Evolutionary conservation across 2,797 vertebrate genomes (phyloP), one percentile per base, ranked within the genome.

Genomic region (Alauda arvensis): DNA sequence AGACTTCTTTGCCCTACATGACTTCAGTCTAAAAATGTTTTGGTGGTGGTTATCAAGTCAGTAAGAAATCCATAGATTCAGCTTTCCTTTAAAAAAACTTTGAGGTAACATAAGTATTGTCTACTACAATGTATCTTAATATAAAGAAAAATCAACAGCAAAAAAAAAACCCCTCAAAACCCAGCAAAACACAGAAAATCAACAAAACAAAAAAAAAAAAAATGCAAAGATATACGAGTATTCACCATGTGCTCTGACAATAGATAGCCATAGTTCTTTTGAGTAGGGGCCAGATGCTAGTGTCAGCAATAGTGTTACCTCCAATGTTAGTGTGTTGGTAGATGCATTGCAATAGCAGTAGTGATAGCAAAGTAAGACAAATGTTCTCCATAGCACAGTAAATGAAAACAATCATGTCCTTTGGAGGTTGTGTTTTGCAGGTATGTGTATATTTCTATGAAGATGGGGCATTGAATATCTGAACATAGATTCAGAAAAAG

Each of bases 141-240:
- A 48, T 26, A 60, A 65, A 45, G n/a, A 26, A 39, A 37, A 39
- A 39, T 0, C 12, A 52, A 45, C 18, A 18, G 18, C 1, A 78
- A 56, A 61, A 40, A 15, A 31, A 1, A 16, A 40, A 39, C 1
- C 3, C 8, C 18, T 42, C 2, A 43, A n/a, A 69, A 18, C 28
- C 5, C 48, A 80, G 18, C 1, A 19, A 39, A 70, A 37, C 10
- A 34, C 3, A 18, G 9, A 12, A 33, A 60, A 20, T 5, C 11
- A 45, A 60, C 1, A 5, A 29, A 67, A 3, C 4, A 42, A 29
- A 46, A 34, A 14, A 8, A 1, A 0, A 6, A 14, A 8, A 1
- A 0, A 6, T 2, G 0, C 14, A 43, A 48, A 52, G 14, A 25
- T 5, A 34, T 6, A 51, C 6, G 61, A 61, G 56, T 72, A 63